Percentiles rank a stretch among this genome's conserved stretches.
Conservation (phyloP, 2,888 invertebrate genomes). For the Ichneumoninae sp. region DNA sequence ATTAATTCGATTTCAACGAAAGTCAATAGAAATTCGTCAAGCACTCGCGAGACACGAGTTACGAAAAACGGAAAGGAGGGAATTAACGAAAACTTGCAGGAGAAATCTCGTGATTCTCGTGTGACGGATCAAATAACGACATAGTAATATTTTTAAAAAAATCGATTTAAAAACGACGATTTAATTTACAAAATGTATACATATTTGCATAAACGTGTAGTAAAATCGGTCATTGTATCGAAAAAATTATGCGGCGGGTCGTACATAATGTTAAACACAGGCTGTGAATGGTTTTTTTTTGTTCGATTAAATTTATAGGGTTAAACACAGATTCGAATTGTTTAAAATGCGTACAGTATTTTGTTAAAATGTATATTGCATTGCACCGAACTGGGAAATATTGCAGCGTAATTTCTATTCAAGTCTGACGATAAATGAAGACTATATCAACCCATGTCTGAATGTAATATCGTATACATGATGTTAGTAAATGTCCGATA, state of each 20-base stretch:
- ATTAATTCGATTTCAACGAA: constrained; percentile 30
- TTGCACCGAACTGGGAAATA: not conserved
- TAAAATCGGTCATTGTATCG: not conserved
- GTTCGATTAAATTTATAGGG: not conserved
- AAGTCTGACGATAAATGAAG: not conserved
- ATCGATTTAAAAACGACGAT: not conserved
- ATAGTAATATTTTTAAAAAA: not conserved
- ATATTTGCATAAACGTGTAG: not conserved
- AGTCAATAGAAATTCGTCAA: not conserved
- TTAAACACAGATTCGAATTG: not conserved
- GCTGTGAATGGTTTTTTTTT: not conserved
- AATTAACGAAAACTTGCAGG: not conserved
- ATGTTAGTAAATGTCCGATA: not conserved
- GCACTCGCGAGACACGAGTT: not conserved
- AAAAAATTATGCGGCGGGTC: not conserved
- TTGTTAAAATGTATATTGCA: not conserved
- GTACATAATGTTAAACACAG: not conserved
- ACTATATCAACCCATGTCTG: not conserved
- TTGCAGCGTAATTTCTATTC: not conserved
- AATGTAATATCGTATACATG: not conserved
- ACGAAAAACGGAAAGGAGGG: not conserved
- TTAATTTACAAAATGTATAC: not conserved
- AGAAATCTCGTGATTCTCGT: not conserved
- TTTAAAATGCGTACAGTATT: not conserved
- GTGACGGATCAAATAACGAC: not conserved